A percentile compares a stretch with the other conserved stretches of the same genome.
phyloP scores from a whole-genome alignment of 2,888 invertebrate genomes.

The Patella ulyssiponensis region DNA sequence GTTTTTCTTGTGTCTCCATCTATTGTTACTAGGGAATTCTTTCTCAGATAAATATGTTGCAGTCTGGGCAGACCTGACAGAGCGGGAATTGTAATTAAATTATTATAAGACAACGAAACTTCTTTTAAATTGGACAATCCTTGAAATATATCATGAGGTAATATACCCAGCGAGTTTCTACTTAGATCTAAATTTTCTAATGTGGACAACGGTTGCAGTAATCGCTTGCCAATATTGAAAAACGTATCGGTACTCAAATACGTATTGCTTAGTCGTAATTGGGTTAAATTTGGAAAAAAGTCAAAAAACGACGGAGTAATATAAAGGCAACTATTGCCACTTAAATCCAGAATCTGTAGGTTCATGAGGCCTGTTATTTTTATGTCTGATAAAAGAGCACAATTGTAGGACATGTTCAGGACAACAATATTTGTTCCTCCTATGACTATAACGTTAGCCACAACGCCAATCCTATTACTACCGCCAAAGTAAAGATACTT shows the following conservation, averaged over 20 bases:
- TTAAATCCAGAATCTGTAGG: not conserved
- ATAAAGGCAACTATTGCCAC: not conserved
- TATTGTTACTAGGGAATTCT: no score
- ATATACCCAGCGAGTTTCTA: not conserved
- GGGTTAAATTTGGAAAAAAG: not conserved
- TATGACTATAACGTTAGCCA: not conserved
- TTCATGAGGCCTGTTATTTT: not conserved
- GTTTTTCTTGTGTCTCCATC: no score
- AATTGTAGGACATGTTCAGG: not conserved
- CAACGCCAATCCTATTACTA: not conserved
- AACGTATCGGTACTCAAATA: not conserved
- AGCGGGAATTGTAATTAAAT: not conserved
- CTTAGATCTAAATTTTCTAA: not conserved
- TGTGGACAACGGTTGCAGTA: not conserved
- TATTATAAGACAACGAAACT: not conserved
- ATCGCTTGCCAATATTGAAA: not conserved
- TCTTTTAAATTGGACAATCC: not conserved
- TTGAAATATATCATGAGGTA: not conserved
- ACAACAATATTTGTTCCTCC: not conserved
- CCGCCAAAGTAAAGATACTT: not conserved
- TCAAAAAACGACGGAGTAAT: not conserved
- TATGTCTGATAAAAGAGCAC: not conserved
- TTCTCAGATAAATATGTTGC: no score
- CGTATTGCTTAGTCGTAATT: not conserved
- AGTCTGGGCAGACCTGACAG: no score